Base-by-base conservation (phyloP, 1,140 invertebrate species). In the Euura saliciscinereae region DNA sequence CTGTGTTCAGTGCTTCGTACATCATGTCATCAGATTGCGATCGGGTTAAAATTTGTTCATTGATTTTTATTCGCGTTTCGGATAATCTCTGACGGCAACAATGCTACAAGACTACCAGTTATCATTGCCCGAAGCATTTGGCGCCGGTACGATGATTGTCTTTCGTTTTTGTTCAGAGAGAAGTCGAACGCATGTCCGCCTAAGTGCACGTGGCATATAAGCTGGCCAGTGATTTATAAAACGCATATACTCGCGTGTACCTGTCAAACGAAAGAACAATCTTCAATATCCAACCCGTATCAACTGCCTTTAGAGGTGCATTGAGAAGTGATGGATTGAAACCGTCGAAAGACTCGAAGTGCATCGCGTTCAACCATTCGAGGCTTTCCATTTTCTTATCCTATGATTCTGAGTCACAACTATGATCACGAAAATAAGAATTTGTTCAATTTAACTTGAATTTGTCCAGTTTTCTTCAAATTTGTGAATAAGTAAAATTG, bases 201-300 rank as follows among this genome's bases (percentile, higher is more conserved):
- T 59, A 59, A n/a, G 6, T 59, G 28, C 28, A 59, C 5, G 3
- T 59, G 51, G 51, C 51, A 59, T n/a, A 59, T 59, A 6, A 59
- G 51, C 51, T 59, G 13, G 3, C 51, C 51, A 11, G 51, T 59
- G 6, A 59, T 59, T 59, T 59, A 59, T 59, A 59, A 59, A 59
- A 59, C 51, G 51, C 51, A n/a, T 59, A 59, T 6, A 59, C 51
- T 6, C 3, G 51, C 51, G 51, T 59, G 51, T 59, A 59, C 51
- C 51, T 59, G 51, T 59, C 51, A 59, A 59, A 59, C 51, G 51
- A n/a, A 59, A 3, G 51, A 59, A 59, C 51, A 59, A 59, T 59
- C 51, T 59, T 59, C 51, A 59, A 59, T 59, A 59, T n/a, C 51
- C 51, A 59, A 8, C 10, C 51, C 8, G 51, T 59, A 59, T 59